Percentiles rank a stretch among this genome's conserved stretches.
These are phyloP conservation scores for Natator depressus DNA, from an alignment of 2,113 vertebrate species.

Conservation along the genomic window DNA sequence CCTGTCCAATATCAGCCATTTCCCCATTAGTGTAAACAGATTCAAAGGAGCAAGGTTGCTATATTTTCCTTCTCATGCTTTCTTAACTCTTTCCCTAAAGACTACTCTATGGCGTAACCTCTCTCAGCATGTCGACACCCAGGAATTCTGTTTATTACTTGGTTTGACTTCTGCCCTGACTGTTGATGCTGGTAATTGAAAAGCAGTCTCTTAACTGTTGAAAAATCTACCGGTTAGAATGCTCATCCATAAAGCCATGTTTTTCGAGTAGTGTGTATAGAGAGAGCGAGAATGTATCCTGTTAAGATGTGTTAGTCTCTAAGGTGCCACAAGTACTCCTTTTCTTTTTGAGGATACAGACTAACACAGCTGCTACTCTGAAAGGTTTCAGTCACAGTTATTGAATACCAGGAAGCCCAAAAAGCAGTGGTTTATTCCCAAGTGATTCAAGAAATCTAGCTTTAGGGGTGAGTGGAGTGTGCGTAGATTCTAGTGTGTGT, in stretches of 20 bases:
- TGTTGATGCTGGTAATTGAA: constrained; percentile 2
- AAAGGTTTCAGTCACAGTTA: not conserved
- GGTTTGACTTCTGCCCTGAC: constrained; percentile 5
- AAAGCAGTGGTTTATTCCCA: not conserved
- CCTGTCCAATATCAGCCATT: not conserved
- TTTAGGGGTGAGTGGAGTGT: not conserved
- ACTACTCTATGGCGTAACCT: not conserved
- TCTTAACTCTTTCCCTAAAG: constrained; percentile 8
- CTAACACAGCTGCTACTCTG: no score
- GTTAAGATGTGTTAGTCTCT: not conserved
- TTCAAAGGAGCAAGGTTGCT: not conserved
- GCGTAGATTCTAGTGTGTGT: not conserved
- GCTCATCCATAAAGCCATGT: not conserved
- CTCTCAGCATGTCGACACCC: not conserved
- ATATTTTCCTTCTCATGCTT: not conserved
- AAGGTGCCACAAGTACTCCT: no score
- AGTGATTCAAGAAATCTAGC: not conserved
- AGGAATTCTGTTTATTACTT: constrained; percentile 13
- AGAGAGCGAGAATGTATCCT: not conserved
- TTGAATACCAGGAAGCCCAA: not conserved
- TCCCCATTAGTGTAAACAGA: not conserved
- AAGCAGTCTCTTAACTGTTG: not conserved
- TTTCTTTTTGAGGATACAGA: no score
- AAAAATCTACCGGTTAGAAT: not conserved
- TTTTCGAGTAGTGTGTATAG: not conserved